Base-by-base conservation (phyloP, 2,113 vertebrate genomes). In the Halichoerus grypus region DNA sequence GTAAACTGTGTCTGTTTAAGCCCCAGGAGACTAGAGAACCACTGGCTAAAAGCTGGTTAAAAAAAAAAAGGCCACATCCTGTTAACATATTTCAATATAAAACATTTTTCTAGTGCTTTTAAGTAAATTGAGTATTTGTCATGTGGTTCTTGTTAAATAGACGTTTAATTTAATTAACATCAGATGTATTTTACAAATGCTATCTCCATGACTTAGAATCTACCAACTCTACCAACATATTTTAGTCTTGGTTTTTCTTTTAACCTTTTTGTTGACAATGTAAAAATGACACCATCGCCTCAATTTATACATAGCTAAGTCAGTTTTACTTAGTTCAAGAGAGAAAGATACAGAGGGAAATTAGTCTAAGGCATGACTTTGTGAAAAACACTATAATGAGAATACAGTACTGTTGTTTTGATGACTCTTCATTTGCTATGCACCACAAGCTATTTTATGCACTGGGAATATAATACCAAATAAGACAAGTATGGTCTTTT, bases 1-100 rank as follows among this genome's bases (percentile, higher is more conserved):
- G 39, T 49, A 91, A 92, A 80, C 12, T 84, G 55, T 69, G 28
- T 86, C 76, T 93, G 42, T 91, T 95, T 97, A 95, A 92, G 15
- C 33, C 80, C 88, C 55, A 69, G 55, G 28, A 87, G 18, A 55
- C 49, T 5, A 22, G 26, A 87, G 26, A 57, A 80, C 0, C 21
- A 76, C 7, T 61, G 31, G 9, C 42, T 94, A 39, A 69, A 91
- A 42, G 19, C 46, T 84, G 57, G 46, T 71, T 55, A 51, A 65
- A 88, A 92, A 74, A 90, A 90, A 63, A 72, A 24, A 36, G 39
- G n/a, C 6, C 63, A 84, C 14, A 57, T 86, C 72, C 39, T 96
- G 22, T 53, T 57, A 42, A 80, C 42, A 19, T 46, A 84, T 88
- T 83, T 77, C 16, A 21, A 49, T 36, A 87, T 24, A 94, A 97